Evolutionary conservation across 2,113 vertebrate genomes (phyloP).

Genomic region (Talpa occidentalis): DNA sequence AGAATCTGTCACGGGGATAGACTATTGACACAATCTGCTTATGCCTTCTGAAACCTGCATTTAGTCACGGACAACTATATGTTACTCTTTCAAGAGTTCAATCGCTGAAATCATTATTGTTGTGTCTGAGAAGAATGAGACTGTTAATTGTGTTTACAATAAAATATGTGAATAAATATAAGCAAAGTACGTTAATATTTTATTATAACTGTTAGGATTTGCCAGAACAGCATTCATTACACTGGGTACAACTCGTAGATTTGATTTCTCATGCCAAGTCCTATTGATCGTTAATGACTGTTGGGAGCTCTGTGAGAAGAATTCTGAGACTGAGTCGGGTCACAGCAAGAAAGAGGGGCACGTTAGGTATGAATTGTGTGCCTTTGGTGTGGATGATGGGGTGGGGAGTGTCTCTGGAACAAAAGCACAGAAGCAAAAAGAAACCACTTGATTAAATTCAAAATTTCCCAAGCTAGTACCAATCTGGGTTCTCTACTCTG

Average conservation of each 20-base stretch:
- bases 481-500: neutral
- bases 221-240: constrained; percentile 58
- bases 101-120: constrained; percentile 48
- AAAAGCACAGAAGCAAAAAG: neutral
- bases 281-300: constrained; percentile 60
- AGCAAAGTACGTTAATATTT: constrained; percentile 70
- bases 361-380: neutral
- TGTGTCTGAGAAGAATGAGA: constrained; percentile 65
- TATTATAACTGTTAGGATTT: constrained; percentile 69
- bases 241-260: constrained; percentile 42
- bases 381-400: neutral
- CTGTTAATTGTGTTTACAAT: constrained; percentile 73
- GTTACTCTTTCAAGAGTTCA: constrained; percentile 65
- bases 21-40: constrained; percentile 74
- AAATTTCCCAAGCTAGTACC: neutral
- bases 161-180: constrained; percentile 76
- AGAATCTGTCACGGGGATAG: constrained; percentile 45
- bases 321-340: neutral
- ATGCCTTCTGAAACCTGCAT: constrained; percentile 54
- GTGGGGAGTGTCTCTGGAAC: neutral
- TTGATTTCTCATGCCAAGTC: constrained; percentile 51
- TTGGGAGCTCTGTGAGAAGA: neutral
- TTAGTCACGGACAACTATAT: constrained; percentile 58
- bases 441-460: neutral
- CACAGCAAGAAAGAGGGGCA: neutral